Evolutionary conservation across 1,140 invertebrate species (phyloP), one percentile per base, ranked within the genome.

Genomic region (Temnothorax nylanderi): DNA sequence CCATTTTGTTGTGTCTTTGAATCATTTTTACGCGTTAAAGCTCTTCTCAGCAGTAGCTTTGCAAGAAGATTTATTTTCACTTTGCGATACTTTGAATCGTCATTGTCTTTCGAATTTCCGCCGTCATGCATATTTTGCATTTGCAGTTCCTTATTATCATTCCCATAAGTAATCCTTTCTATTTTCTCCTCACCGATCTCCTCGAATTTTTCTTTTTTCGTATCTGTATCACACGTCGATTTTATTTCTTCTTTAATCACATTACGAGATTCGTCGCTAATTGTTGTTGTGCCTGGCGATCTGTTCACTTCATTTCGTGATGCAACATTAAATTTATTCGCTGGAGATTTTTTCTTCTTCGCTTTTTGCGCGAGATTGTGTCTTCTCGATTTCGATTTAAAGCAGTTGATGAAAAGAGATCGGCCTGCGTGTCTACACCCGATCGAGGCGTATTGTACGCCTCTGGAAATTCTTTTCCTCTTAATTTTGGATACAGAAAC

Each of bases 381-480:
- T 56, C 58, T 26, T 62, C 1, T 67, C 7, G 34, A 47, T 26
- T 47, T 49, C 7, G 34, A 47, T 26, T 47, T 56, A 7, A 90
- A 90, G 18, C 51, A 84, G 26, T 32, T 84, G 7, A 90, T 78
- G 7, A 90, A 44, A 51, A 84, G 34, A 21, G 10, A 64, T 54
- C 56, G 60, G 4, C 58, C 18, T 26, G 10, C 2, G 0, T 74
- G 37, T 0, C 13, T 60, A 47, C 51, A 41, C n/a, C 65, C 84
- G 26, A 41, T 54, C 8, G 16, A 37, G 7, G 5, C n/a, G 0
- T 62, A 88, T 32, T 92, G 92, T 13, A 89, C 67, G 5, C 88
- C 91, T 32, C 88, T 62, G 4, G 90, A 92, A 37, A 90, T 90
- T 49, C 58, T 91, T 49, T 91, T 92, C 26, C 44, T 82, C 2